Base-by-base conservation (phyloP, 2,888 invertebrate genomes). In the Chalcosyrphus nemorum region DNA sequence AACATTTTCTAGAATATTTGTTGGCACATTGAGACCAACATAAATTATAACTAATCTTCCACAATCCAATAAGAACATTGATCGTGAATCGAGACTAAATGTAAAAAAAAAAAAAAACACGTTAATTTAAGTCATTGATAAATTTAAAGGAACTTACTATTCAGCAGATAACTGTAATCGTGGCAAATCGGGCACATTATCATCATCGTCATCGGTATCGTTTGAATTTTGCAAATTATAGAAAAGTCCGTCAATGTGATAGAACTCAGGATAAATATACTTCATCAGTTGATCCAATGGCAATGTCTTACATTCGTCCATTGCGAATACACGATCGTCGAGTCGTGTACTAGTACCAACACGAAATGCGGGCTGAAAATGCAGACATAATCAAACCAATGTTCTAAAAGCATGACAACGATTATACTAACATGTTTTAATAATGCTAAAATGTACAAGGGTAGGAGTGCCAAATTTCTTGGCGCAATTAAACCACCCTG, bases 261-360 rank as follows among this genome's bases (percentile, higher is more conserved):
- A 99, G 86, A 99, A 93, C 91, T 96, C 96, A 0, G 99, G 99
- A 93, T 99, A 98, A 86, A 98, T 94, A 86, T 93, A 93, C 88
- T 97, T 96, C 89, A 99, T 93, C 24, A 99, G 93, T 89, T 94
- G 94, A 81, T 93, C 91, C 63, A 98, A 92, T 6, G 99, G 99
- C 88, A 96, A 92, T 41, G 95, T 94, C 92, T 99, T 99, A 94
- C 99, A 95, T 90, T 95, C 95, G 91, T 97, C 96, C 98, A 99
- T 97, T 68, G 97, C 96, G 88, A 94, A 96, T 35, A 98, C 95
- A 70, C 99, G 94, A 91, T 99, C 98, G 93, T 99, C 99, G 66
- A 99, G 92, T 38, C 97, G 95, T 2, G 98, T 97, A 89, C 96
- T 96, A 11, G 95, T 94, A 80, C 98, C 97, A 72, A 96, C 94